These are phyloP conservation scores for Porites cylindrica DNA, from an alignment of 92 coral and sea anemone species.

Conservation along the genomic window DNA sequence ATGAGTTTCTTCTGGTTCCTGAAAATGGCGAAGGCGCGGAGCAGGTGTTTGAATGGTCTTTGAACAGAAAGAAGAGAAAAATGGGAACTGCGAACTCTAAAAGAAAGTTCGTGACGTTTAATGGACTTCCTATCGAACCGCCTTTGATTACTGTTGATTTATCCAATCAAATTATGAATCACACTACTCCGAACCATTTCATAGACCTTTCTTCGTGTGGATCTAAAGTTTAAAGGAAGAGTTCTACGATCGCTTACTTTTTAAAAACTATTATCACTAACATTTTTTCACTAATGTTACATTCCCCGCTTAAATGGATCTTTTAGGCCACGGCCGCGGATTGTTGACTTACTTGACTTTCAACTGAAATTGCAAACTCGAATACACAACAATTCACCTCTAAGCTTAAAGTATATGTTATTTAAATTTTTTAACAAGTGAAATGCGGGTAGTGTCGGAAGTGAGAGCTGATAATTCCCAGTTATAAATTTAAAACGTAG, in stretches of 20 bases:
- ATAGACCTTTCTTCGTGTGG: neutral
- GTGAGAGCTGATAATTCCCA: no score
- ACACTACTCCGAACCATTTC: neutral
- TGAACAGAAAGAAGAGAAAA: neutral
- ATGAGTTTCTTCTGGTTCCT: neutral
- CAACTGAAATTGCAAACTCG: no score
- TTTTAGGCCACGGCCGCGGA: no score
- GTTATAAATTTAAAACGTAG: no score
- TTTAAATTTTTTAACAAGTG: no score
- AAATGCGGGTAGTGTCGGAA: no score
- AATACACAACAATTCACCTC: no score
- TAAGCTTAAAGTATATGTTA: no score
- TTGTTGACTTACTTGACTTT: no score
- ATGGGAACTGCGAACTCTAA: no score
- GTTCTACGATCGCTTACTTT: neutral
- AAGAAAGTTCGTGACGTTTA: conserved; percentile 36
- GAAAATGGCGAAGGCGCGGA: neutral
- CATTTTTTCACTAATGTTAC: no score
- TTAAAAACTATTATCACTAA: neutral
- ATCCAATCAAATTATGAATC: conserved; percentile 55
- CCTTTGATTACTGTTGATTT: conserved; percentile 53
- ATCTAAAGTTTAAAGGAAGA: neutral
- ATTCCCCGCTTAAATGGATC: no score
- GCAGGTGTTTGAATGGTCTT: neutral
- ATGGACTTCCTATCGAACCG: conserved; percentile 61